Percentiles rank a stretch among this genome's conserved stretches.
Conservation (phyloP, 1,140 invertebrate genomes). For the Phymastichus coffea region DNA sequence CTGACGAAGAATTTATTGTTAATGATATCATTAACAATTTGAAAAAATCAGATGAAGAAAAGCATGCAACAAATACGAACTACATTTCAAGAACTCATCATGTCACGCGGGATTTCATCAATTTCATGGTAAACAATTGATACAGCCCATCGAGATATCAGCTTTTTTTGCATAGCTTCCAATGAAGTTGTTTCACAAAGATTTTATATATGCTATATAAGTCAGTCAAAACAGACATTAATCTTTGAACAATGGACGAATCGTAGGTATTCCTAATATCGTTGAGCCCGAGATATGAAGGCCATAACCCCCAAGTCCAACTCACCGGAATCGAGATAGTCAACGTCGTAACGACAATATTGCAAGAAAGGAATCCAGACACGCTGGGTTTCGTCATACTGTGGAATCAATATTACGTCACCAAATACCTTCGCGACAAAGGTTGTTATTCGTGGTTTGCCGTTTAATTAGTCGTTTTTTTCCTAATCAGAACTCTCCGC, state of each 20-base stretch:
- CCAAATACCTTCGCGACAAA: conserved; percentile 66
- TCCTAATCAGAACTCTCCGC: no score
- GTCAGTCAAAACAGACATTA: conserved; percentile 1
- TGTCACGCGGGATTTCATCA: no score
- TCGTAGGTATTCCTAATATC: conserved; percentile 33
- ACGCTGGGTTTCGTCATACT: conserved; percentile 54
- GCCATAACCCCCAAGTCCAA: conserved; percentile 26
- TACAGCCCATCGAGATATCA: no score
- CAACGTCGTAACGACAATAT: conserved; percentile 33
- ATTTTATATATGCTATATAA: no score
- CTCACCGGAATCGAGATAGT: conserved; percentile 10
- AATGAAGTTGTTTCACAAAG: no score
- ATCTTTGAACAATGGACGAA: not conserved
- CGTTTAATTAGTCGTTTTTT: no score
- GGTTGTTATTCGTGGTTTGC: conserved; percentile 41
- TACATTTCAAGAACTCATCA: no score
- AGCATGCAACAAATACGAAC: no score
- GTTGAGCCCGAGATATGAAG: conserved; percentile 38
- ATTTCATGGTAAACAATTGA: no score
- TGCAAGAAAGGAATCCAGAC: conserved; percentile 42
- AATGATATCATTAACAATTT: no score
- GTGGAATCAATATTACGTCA: conserved; percentile 72
- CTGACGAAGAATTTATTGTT: conserved; percentile 38
- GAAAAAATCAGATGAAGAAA: no score
- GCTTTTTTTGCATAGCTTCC: no score